A percentile compares a stretch with the other conserved stretches of the same genome.
Conservation (phyloP, 2,113 vertebrate species). For the Theropithecus gelada region DNA sequence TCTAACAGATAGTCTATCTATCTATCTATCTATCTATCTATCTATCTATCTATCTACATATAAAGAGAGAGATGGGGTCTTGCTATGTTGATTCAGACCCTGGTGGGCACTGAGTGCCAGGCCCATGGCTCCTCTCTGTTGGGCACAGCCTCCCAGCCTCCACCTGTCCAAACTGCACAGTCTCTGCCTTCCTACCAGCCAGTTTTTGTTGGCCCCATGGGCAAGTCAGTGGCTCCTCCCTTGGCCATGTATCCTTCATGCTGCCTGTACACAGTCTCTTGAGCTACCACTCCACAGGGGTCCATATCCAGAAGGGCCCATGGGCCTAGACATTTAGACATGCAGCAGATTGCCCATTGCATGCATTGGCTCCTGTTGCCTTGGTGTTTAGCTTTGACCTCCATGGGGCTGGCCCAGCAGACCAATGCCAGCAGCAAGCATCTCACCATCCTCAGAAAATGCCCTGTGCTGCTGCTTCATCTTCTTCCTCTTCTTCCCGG, state of each 20-base stretch:
- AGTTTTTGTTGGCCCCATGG: rapidly evolving
- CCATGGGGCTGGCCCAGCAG: background rate
- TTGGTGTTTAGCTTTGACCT: rapidly evolving
- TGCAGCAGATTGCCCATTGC: rapidly evolving
- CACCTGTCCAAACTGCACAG: rapidly evolving
- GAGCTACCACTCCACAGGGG: background rate
- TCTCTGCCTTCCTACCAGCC: no score
- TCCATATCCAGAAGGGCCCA: background rate
- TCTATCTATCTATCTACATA: no score
- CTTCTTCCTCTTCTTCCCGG: no score
- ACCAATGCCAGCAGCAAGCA: rapidly evolving
- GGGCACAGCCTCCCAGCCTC: no score
- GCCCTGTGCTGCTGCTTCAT: no score
- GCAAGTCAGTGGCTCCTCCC: rapidly evolving
- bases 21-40: no score
- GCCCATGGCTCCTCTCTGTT: background rate
- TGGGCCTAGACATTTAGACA: rapidly evolving
- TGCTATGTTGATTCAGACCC: no score
- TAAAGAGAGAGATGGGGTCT: no score
- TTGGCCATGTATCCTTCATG: no score
- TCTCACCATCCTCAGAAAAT: rapidly evolving
- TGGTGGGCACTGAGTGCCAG: background rate
- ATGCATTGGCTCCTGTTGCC: rapidly evolving
- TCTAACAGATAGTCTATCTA: no score
- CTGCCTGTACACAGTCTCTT: background rate